Conservation (phyloP, 2,888 invertebrate genomes). For the Eupithecia insigniata region DNA sequence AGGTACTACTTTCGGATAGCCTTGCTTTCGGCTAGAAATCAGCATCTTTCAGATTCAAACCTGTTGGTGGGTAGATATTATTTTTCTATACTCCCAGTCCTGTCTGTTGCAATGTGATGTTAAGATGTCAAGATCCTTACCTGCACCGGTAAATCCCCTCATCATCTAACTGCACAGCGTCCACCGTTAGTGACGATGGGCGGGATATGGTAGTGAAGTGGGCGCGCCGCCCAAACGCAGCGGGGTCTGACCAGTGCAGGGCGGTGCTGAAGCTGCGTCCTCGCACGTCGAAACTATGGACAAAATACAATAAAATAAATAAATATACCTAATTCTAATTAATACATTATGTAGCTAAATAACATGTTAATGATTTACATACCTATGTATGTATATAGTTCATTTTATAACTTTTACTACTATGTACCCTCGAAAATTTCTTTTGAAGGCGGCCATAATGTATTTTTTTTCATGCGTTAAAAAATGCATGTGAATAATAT, state of each 20-base stretch:
- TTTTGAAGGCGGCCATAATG: no score
- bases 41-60: background rate
- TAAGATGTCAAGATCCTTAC: conserved; percentile 1
- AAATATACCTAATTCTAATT: no score
- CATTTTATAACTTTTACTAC: no score
- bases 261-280: conserved; percentile 92
- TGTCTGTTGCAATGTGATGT: background rate
- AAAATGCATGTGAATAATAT: no score
- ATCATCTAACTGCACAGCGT: conserved; percentile 92
- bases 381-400: no score
- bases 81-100: background rate
- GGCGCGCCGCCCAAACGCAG: conserved; percentile 92
- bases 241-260: conserved; percentile 91
- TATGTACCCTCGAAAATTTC: no score
- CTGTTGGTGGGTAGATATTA: background rate
- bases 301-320: background rate
- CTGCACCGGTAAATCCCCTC: conserved; percentile 92
- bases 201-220: conserved; percentile 92
- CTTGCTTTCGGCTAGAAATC: background rate
- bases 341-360: no score
- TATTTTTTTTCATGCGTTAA: no score
- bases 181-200: conserved; percentile 91
- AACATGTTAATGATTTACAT: no score
- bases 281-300: conserved; percentile 91
- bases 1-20: background rate